Conservation (phyloP, 2,113 vertebrate genomes). For the Hipposideros armiger region DNA sequence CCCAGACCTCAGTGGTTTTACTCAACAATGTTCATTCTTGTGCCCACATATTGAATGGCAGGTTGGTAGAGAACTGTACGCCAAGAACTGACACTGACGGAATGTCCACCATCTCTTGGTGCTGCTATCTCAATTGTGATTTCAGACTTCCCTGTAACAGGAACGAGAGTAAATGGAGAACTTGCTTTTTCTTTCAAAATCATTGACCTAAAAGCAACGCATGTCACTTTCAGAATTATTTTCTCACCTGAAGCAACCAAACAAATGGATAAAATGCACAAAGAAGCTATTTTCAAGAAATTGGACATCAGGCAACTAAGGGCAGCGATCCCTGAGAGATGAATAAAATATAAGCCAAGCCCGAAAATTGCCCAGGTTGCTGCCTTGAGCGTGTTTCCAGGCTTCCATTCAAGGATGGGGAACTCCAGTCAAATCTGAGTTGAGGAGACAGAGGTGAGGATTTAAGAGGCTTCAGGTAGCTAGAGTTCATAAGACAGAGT, state of each 20-base stretch:
- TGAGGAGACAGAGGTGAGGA: neutral
- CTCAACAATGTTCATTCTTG: neutral
- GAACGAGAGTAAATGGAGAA: neutral
- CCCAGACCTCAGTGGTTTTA: neutral
- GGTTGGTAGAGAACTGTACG: neutral
- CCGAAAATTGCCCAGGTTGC: neutral
- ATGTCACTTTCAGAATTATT: neutral
- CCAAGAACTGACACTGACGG: neutral
- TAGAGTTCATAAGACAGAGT: neutral
- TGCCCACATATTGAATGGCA: neutral
- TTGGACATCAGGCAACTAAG: neutral
- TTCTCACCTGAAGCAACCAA: neutral
- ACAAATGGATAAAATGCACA: neutral
- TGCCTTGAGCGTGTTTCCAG: neutral
- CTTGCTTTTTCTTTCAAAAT: conserved; percentile 31
- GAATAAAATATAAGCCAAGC: neutral
- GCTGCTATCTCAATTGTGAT: neutral
- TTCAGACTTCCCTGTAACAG: conserved; percentile 19
- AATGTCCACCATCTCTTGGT: neutral
- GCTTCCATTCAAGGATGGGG: neutral
- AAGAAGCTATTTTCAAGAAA: neutral
- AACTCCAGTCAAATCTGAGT: neutral
- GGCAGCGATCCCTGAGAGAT: neutral
- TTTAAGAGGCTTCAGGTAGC: neutral
- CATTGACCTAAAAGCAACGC: conserved; percentile 33